Percentiles rank a stretch among this genome's conserved stretches.
Evolutionary conservation across 2,888 invertebrate genomes (phyloP).

Genomic region (Danaus chrysippus): DNA sequence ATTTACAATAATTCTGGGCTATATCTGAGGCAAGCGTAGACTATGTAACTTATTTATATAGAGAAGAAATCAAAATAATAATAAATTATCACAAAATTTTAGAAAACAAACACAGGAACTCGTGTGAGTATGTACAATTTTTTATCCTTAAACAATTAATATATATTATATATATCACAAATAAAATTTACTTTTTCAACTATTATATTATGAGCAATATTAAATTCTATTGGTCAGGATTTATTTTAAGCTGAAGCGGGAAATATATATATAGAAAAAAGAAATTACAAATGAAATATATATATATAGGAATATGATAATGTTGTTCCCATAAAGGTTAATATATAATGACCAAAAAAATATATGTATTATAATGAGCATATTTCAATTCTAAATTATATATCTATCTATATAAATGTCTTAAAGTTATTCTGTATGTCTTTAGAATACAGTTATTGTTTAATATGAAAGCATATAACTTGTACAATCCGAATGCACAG

Average conservation of each 20-base stretch:
- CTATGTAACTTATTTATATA: conserved; percentile 46
- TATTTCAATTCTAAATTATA: conserved; percentile 61
- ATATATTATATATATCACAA: conserved; percentile 56
- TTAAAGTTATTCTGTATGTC: conserved; percentile 49
- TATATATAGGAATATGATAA: conserved; percentile 17
- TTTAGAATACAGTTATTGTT: conserved; percentile 59
- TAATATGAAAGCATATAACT: conserved; percentile 68
- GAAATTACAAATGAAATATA: conserved; percentile 18
- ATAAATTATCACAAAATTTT: conserved; percentile 43
- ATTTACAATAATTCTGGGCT: conserved; percentile 75
- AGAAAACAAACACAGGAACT: conserved; percentile 52
- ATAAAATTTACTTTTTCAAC: conserved; percentile 60
- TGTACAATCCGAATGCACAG: conserved; percentile 36
- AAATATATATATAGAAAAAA: conserved; percentile 19
- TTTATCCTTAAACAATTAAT: conserved; percentile 48
- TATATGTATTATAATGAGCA: conserved; percentile 62
- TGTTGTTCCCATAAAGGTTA: conserved; percentile 2
- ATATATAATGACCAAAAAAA: too few relatives aligned
- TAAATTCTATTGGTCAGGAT: conserved; percentile 72
- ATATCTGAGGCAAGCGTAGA: conserved; percentile 65
- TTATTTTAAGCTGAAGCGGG: conserved; percentile 36
- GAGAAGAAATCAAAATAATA: conserved; percentile 31
- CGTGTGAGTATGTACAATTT: conserved; percentile 55
- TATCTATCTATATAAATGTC: conserved; percentile 63
- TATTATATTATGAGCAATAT: conserved; percentile 69